Evolutionary conservation across 2,113 vertebrate genomes (phyloP).

Genomic region (Crocuta crocuta): DNA sequence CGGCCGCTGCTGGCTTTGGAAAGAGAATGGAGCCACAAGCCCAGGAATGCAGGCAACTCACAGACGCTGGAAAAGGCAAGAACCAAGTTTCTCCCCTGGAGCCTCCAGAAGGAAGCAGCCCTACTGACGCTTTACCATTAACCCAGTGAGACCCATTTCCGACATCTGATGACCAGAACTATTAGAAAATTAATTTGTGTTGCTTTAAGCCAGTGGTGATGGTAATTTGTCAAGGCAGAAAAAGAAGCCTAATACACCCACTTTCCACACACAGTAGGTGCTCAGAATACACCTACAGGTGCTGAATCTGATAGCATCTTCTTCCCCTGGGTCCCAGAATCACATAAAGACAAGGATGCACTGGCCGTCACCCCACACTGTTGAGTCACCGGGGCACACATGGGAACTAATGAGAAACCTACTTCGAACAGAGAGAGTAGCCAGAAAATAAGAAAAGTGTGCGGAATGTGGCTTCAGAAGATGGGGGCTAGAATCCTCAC

Average conservation of each 20-base stretch:
- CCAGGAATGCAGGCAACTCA: not conserved
- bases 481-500: not conserved
- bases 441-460: fast-evolving
- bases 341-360: not conserved
- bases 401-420: not conserved
- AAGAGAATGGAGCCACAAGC: not conserved
- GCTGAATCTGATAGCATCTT: not conserved
- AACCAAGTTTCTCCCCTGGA: not conserved
- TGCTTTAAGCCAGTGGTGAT: not conserved
- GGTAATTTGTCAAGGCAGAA: not conserved
- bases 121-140: not conserved
- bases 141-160: not conserved
- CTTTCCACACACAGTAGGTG: not conserved
- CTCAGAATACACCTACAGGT: not conserved
- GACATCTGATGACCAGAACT: not conserved
- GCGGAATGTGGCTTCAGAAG: not conserved
- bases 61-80: not conserved
- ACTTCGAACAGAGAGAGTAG: not conserved
- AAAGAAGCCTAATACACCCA: not conserved
- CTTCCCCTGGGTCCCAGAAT: not conserved
- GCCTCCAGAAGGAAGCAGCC: not conserved
- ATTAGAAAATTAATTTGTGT: not conserved
- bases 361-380: not conserved
- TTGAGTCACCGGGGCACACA: not conserved
- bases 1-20: not conserved